Conservation (phyloP, 2,888 invertebrate species). For the Drosophila diplacantha region DNA sequence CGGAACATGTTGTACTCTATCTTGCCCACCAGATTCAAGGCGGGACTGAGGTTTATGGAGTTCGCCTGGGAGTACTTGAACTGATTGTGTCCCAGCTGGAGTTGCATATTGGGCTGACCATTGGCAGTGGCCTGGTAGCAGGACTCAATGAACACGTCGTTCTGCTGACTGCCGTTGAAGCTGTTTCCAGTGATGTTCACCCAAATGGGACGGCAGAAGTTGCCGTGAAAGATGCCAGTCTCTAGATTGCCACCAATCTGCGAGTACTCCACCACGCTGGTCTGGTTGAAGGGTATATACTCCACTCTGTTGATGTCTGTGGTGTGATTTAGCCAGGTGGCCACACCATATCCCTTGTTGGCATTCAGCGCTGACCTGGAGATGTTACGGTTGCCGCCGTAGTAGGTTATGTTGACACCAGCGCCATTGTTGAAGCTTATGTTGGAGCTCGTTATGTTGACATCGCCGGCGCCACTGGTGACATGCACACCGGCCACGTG, state of each 20-base stretch:
- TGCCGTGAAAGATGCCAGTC: constrained; percentile 93
- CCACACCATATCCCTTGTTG: constrained; percentile 92
- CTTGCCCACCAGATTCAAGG: constrained; percentile 86
- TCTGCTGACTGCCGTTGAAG: constrained; percentile 88
- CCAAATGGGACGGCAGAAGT: constrained; percentile 90
- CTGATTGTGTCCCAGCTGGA: constrained; percentile 91
- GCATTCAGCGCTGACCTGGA: constrained; percentile 90
- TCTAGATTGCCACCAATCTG: constrained; percentile 92
- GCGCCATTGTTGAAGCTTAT: constrained; percentile 95
- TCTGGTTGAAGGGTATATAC: constrained; percentile 89
- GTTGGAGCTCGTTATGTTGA: constrained; percentile 93
- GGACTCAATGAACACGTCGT: constrained; percentile 88
- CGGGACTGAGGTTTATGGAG: constrained; percentile 88
- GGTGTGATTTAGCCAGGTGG: constrained; percentile 94
- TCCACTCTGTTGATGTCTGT: constrained; percentile 81
- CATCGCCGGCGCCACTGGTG: constrained; percentile 92
- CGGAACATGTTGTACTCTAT: constrained; percentile 94
- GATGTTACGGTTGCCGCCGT: constrained; percentile 95
- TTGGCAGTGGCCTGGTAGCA: constrained; percentile 83
- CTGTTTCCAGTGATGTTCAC: constrained; percentile 95
- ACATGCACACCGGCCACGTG: constrained; percentile 95
- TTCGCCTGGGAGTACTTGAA: constrained; percentile 88
- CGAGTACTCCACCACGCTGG: constrained; percentile 91
- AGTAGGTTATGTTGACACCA: constrained; percentile 96
- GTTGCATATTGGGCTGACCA: constrained; percentile 79